phyloP scores from a whole-genome alignment of 2,113 vertebrate genomes.

The Oreotrochilus melanogaster region DNA sequence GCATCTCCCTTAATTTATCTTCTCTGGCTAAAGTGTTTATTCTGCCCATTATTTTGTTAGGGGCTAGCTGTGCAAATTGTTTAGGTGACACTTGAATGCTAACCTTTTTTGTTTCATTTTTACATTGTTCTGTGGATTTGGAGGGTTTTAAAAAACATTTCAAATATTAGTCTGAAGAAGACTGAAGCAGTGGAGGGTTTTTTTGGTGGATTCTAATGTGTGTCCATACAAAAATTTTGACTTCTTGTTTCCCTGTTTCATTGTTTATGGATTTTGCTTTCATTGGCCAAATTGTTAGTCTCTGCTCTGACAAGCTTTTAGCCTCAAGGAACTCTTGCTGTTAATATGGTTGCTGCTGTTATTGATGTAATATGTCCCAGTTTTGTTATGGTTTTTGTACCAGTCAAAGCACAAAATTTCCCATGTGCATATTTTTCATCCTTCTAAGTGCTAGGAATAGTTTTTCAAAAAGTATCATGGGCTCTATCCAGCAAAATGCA shows the following conservation, averaged over 20 bases:
- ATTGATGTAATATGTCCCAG: slow-evolving; percentile 66
- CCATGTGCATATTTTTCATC: neutral
- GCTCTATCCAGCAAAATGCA: neutral
- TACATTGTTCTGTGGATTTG: neutral
- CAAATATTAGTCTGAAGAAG: neutral
- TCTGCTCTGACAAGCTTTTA: slow-evolving; percentile 65
- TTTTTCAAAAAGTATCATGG: neutral
- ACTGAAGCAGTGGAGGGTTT: neutral
- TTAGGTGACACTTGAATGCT: neutral
- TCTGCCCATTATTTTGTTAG: neutral
- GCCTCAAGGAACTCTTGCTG: slow-evolving; percentile 64
- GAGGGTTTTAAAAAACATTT: neutral
- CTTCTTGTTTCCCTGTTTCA: slow-evolving; percentile 72
- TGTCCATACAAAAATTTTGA: slow-evolving; percentile 46
- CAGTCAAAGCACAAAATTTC: slow-evolving; percentile 50
- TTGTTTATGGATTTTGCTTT: slow-evolving; percentile 78
- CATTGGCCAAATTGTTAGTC: slow-evolving; percentile 62
- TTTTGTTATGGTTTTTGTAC: slow-evolving; percentile 66
- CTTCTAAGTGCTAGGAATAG: neutral
- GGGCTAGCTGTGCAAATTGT: neutral
- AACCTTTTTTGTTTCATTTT: neutral
- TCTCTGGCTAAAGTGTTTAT: neutral
- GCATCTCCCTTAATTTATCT: neutral
- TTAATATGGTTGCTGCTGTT: slow-evolving; percentile 62
- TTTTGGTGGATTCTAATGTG: slow-evolving; percentile 38